phyloP scores from a whole-genome alignment of 2,113 vertebrate genomes.

The Atlantisia rogersi region DNA sequence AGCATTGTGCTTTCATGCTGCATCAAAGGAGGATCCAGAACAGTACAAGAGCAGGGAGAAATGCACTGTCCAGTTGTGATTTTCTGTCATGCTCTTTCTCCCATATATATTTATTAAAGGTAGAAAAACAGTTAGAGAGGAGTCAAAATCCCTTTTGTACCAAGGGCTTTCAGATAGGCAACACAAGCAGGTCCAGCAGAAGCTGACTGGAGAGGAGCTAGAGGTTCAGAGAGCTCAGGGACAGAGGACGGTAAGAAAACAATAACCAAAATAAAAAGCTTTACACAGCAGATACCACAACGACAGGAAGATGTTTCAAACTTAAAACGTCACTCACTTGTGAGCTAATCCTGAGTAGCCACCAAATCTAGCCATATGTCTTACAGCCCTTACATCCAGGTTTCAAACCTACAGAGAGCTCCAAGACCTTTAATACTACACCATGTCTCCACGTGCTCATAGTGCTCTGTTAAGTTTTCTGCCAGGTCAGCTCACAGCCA shows the following conservation, averaged over 20 bases:
- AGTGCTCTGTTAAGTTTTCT: background rate
- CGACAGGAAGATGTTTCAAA: background rate
- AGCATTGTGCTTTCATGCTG: background rate
- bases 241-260: background rate
- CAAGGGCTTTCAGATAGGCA: background rate
- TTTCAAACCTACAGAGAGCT: background rate
- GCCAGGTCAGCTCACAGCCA: slow-evolving; percentile 27
- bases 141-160: background rate
- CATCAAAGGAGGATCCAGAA: background rate
- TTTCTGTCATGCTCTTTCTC: background rate
- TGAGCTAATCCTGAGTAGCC: background rate
- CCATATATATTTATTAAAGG: background rate
- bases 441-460: background rate
- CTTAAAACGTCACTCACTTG: background rate
- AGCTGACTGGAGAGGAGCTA: background rate
- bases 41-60: rapidly evolving
- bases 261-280: background rate
- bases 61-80: background rate
- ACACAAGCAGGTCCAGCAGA: background rate
- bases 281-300: background rate
- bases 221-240: background rate
- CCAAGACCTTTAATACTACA: background rate
- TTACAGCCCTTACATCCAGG: background rate
- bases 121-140: background rate
- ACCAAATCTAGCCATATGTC: background rate